A percentile compares a stretch with the other conserved stretches of the same genome.
Conservation (phyloP, 1,140 invertebrate genomes). For the Papilio glaucus region DNA sequence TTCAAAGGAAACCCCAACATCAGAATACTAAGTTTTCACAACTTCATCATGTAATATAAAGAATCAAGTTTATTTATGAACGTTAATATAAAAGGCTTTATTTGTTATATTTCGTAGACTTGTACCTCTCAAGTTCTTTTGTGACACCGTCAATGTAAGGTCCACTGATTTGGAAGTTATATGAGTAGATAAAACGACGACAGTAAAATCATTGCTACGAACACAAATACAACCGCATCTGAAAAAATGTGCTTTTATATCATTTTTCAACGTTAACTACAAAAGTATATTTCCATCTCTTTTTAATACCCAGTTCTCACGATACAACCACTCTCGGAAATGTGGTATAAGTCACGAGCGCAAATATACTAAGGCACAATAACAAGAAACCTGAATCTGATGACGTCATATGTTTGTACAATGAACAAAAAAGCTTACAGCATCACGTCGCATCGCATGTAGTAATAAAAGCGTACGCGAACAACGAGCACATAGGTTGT, state of each 20-base stretch:
- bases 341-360: constrained; percentile 45
- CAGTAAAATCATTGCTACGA: constrained; percentile 40
- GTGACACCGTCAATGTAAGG: constrained; percentile 3
- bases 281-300: constrained; percentile 50
- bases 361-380: background rate
- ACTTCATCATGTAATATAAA: too few relatives aligned
- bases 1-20: too few relatives aligned
- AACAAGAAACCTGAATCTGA: background rate
- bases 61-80: constrained; percentile 1
- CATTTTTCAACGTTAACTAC: constrained; percentile 46
- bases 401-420: background rate
- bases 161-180: background rate
- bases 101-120: constrained; percentile 16
- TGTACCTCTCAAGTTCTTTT: background rate
- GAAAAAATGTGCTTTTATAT: constrained; percentile 49
- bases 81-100: background rate
- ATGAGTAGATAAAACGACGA: constrained; percentile 4
- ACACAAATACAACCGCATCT: constrained; percentile 42
- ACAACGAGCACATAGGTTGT: too few relatives aligned
- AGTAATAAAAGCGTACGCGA: too few relatives aligned
- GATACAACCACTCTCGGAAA: constrained; percentile 50
- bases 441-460: background rate
- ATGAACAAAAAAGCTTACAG: background rate
- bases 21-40: background rate
- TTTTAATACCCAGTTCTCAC: constrained; percentile 53